These are phyloP conservation scores for Diabrotica virgifera DNA, from an alignment of 1,140 invertebrate genomes.

Conservation along the genomic window DNA sequence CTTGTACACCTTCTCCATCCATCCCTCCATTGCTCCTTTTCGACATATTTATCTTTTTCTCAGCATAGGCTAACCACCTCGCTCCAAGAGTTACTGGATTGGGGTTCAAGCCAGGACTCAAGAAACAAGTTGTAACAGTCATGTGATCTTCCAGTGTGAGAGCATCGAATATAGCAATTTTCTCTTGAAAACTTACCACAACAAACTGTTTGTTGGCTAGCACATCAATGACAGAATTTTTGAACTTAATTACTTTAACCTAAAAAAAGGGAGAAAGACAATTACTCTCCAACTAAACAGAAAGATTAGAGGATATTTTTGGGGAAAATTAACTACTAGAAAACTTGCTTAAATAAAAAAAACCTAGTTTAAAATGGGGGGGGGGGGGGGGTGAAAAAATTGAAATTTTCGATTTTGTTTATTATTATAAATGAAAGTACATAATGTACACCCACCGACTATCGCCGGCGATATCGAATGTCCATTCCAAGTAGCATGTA, in stretches of 20 bases:
- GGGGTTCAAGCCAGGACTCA: slow-evolving; percentile 75
- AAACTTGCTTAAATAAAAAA: too few species aligned
- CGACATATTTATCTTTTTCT: slow-evolving; percentile 76
- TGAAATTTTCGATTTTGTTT: too few species aligned
- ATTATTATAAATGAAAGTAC: too few species aligned
- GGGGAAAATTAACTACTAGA: too few species aligned
- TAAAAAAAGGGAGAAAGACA: slow-evolving; percentile 34
- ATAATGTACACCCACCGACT: too few species aligned
- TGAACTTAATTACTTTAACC: slow-evolving; percentile 88
- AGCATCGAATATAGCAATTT: slow-evolving; percentile 88
- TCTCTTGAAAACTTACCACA: slow-evolving; percentile 84
- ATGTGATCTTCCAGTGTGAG: slow-evolving; percentile 81
- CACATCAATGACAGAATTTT: slow-evolving; percentile 84
- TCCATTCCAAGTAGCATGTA: too few species aligned
- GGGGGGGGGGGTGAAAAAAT: too few species aligned
- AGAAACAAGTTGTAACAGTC: slow-evolving; percentile 86
- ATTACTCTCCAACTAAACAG: too few species aligned
- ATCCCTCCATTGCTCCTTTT: slow-evolving; percentile 86
- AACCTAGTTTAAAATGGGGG: too few species aligned
- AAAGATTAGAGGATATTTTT: too few species aligned
- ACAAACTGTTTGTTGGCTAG: slow-evolving; percentile 78
- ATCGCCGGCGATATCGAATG: too few species aligned
- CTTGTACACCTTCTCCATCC: slow-evolving; percentile 57
- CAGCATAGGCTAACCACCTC: slow-evolving; percentile 78
- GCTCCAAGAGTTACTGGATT: slow-evolving; percentile 90